Base-by-base conservation (phyloP, 2,113 vertebrate genomes). In the Rhinoderma darwinii region DNA sequence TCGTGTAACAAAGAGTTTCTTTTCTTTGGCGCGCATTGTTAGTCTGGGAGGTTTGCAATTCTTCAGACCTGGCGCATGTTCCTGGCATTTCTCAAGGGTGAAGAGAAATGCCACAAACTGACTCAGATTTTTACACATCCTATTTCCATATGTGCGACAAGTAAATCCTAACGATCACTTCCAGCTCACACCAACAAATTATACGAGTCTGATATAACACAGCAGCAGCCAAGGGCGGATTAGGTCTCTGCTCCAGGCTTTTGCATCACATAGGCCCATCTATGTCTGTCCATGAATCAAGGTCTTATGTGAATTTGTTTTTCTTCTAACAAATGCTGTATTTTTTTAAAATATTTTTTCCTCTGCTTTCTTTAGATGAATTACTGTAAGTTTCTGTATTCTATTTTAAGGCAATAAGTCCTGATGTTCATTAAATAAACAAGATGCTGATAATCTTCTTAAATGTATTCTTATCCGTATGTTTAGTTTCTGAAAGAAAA, bases 91-190 rank as follows among this genome's bases (percentile, higher is more conserved):
- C 32, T 68, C 20, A 10, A 39, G 30, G 44, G 43, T 41, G 7
- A 73, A 82, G 43, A 59, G 35, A 59, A 81, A 61, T 73, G 66
- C 77, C 85, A 82, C 85, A 81, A 43, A 73, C 35, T 73, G 85
- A 44, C 85, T 72, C 63, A 73, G 47, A 54, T 43, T 73, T 81
- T 84, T 72, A 72, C 51, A 81, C 85, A 81, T 59, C 63, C 66
- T 44, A 59, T 61, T 86, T 72, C 85, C 77, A 86, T 35, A 61
- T 66, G 77, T 83, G 86, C n/a, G 51, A 75, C 80, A 82, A 75
- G 43, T 88, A 83, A 83, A 80, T 83, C 72, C 79, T n/a, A 3
- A 11, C 22, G 11, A 85, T 47, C 35, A 75, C 37, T 78, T 83
- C 51, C 72, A 76, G 44, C 70, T 47, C 80, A 41, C 80, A 63